Conservation (phyloP, 2,113 vertebrate genomes). For the Paralichthys olivaceus region DNA sequence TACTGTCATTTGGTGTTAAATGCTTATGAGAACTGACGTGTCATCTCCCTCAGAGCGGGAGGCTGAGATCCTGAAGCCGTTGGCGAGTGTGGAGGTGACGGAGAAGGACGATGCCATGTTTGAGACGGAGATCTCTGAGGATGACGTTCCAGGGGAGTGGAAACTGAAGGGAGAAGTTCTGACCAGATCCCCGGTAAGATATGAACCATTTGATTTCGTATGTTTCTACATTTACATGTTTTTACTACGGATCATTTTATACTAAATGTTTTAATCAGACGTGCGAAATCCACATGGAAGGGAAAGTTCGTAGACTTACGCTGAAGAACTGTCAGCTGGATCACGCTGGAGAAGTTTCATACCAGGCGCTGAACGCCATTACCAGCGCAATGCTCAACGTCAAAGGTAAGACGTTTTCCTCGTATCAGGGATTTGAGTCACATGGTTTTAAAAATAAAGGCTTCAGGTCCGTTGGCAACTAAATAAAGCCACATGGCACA, state of each 20-base stretch:
- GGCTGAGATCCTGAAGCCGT: constrained; percentile 90
- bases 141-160: constrained; percentile 94
- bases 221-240: background rate
- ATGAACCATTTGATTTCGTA: background rate
- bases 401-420: constrained; percentile 85
- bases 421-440: background rate
- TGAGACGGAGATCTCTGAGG: constrained; percentile 95
- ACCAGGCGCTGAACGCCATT: constrained; percentile 91
- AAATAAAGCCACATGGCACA: constrained; percentile 41
- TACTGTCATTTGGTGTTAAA: no score
- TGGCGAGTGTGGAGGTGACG: constrained; percentile 90
- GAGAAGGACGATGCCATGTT: constrained; percentile 95
- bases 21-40: background rate
- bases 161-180: constrained; percentile 94
- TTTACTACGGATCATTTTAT: background rate
- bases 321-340: constrained; percentile 93
- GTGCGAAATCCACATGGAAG: constrained; percentile 93
- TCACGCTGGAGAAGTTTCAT: constrained; percentile 95
- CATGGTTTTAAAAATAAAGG: constrained; percentile 32
- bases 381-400: constrained; percentile 94
- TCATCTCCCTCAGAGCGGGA: constrained; percentile 87
- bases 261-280: constrained; percentile 80
- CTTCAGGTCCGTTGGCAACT: constrained; percentile 17
- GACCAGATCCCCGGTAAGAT: constrained; percentile 93
- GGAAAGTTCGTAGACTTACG: constrained; percentile 88